Percentiles rank a stretch among this genome's conserved stretches.
These are phyloP conservation scores for Stenchaetothrips biformis DNA, from an alignment of 2,888 invertebrate species.

Conservation along the genomic window DNA sequence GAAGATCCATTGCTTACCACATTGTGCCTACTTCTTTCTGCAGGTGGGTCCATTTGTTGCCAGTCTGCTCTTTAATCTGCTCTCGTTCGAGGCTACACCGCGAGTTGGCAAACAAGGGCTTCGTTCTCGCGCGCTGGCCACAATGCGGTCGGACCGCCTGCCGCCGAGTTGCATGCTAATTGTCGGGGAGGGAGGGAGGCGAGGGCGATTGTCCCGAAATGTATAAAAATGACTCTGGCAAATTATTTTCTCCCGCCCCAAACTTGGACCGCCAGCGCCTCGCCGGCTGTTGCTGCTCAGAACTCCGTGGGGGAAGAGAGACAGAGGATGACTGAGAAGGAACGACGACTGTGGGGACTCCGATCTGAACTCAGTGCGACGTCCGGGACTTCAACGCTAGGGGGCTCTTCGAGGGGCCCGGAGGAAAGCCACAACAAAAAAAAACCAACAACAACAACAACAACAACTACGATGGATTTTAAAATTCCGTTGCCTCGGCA, in stretches of 20 bases:
- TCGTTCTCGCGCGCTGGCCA: background rate
- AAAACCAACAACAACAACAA: no score
- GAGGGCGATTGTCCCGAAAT: background rate
- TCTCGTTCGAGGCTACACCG: no score
- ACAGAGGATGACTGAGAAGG: background rate
- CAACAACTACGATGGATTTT: no score
- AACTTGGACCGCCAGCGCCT: background rate
- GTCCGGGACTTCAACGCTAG: background rate
- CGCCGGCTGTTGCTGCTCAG: background rate
- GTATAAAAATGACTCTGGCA: background rate
- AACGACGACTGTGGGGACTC: background rate
- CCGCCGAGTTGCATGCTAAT: background rate
- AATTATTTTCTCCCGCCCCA: background rate
- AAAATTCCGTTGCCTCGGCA: no score
- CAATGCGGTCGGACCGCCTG: background rate
- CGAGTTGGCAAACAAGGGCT: no score
- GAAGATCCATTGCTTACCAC: no score
- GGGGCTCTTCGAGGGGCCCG: background rate
- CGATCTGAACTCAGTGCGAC: background rate
- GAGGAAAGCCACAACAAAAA: background rate
- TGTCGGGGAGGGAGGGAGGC: background rate
- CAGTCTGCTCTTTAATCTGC: no score
- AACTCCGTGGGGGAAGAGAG: background rate
- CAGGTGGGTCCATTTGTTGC: no score
- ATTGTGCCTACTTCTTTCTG: no score